Evolutionary conservation across 2,113 vertebrate species (phyloP).

Genomic region (Sciurus niger): DNA sequence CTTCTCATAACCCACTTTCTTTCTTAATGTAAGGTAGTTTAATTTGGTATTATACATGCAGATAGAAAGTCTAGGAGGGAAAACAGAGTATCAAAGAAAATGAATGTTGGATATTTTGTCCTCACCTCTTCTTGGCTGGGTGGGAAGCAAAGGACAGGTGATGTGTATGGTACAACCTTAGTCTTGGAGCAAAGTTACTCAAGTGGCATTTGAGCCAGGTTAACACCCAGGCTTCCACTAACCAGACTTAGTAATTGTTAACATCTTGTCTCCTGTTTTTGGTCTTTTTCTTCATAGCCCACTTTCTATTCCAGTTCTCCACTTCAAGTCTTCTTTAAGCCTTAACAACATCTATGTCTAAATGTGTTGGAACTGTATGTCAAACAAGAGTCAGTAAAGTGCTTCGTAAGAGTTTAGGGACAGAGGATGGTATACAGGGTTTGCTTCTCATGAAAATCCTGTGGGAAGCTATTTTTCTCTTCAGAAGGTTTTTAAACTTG

Average conservation of each 20-base stretch:
- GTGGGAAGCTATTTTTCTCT: conserved; percentile 8
- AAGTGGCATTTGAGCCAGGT: too few species aligned
- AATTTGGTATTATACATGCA: not conserved
- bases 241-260: not conserved
- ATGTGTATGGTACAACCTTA: not conserved
- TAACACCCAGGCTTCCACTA: not conserved
- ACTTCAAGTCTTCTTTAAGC: not conserved
- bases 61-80: not conserved
- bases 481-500: conserved; percentile 23
- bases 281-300: not conserved
- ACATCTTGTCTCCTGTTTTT: not conserved
- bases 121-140: not conserved
- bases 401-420: not conserved
- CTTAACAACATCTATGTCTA: conserved; percentile 21
- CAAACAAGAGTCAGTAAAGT: not conserved
- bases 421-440: not conserved
- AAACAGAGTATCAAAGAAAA: not conserved
- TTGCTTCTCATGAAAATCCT: conserved; percentile 35
- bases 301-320: conserved; percentile 24
- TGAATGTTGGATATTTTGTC: accelerated
- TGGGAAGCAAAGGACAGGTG: not conserved
- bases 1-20: not conserved
- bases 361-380: not conserved
- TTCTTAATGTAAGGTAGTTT: not conserved
- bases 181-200: not conserved